Evolutionary conservation across 2,888 invertebrate species (phyloP), one percentile per base, ranked within the genome.

Genomic region (Frankliniella intonsa): DNA sequence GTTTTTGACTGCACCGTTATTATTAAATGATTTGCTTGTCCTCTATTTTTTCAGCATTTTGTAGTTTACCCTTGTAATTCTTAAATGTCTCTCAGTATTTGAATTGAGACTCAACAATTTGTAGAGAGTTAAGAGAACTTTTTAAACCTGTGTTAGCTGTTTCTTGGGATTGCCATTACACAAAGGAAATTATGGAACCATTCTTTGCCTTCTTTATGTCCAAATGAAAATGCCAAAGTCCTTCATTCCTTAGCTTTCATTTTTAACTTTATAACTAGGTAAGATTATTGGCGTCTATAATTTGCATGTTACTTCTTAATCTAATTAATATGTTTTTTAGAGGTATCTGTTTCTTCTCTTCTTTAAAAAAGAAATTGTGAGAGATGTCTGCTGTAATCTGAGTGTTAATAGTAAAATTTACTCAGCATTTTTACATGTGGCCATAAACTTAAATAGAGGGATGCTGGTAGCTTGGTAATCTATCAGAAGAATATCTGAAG

Each of bases 241-340:
- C 25, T 76, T 76, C 69, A 76, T 76, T 76, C 69, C 69, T 76
- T 76, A 76, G 69, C 69, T 76, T 76, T 76, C 69, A 76, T 76
- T 76, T 76, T 76, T 12, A 25, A 76, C 69, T 12, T 12, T 76
- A 25, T 76, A 76, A 25, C 1, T 76, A 76, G 12, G 69, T 76
- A 76, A 76, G 69, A 25, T 76, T 76, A 25, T 76, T 76, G n/a
- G 69, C 69, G 25, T 22, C 25, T 25, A 25, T 25, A 10, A 76
- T 76, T 76, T 76, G 7, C 69, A 76, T 76, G 25, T 76, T 76
- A 76, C 22, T 25, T 76, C 22, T 22, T 25, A 25, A 25, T 25
- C 69, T 76, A 76, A 76, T 76, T 76, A 76, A 22, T 76, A 12
- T 76, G 11, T 25, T 76, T 22, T 22, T 9, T 76, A 76, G 69